These are phyloP conservation scores for Eristalis tenax DNA, from an alignment of 2,888 invertebrate species.

Conservation along the genomic window DNA sequence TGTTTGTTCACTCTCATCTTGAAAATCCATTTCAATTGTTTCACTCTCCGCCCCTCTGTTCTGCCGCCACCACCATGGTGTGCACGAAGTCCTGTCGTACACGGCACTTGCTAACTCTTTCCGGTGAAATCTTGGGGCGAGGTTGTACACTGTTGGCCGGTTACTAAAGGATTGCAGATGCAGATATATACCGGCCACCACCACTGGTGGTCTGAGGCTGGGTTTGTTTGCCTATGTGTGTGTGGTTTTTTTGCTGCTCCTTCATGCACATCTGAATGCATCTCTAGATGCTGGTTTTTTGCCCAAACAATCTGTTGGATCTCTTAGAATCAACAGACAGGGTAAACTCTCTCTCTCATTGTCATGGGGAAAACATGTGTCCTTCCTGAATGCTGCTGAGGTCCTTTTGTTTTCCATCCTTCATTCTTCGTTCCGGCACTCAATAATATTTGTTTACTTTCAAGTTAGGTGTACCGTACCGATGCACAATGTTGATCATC, in stretches of 20 bases:
- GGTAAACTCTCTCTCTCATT: conserved; percentile 36
- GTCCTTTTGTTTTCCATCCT: conserved; percentile 2
- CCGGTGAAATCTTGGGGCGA: background rate
- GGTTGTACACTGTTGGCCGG: conserved; percentile 4
- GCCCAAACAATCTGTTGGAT: conserved; percentile 53
- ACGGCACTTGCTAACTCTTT: conserved; percentile 26
- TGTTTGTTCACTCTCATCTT: conserved; percentile 69
- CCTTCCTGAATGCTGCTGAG: conserved; percentile 6
- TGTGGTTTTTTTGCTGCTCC: background rate
- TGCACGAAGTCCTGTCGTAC: conserved; percentile 18
- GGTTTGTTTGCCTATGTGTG: background rate
- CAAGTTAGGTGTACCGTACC: conserved; percentile 27
- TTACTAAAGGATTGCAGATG: conserved; percentile 38
- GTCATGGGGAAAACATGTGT: conserved; percentile 56
- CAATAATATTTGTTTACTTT: conserved; percentile 67
- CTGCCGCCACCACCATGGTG: background rate
- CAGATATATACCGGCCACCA: conserved; percentile 26
- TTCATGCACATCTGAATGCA: conserved; percentile 28
- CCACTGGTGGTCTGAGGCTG: too few species aligned
- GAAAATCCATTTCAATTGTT: conserved; percentile 71
- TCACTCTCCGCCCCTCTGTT: conserved; percentile 30
- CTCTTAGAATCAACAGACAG: conserved; percentile 41
- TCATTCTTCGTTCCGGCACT: conserved; percentile 27
- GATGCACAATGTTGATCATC: conserved; percentile 47
- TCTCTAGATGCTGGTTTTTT: conserved; percentile 7